Base-by-base conservation (phyloP, 37 sponge, comb jelly and placozoan genomes). In the Halichondria panicea region DNA sequence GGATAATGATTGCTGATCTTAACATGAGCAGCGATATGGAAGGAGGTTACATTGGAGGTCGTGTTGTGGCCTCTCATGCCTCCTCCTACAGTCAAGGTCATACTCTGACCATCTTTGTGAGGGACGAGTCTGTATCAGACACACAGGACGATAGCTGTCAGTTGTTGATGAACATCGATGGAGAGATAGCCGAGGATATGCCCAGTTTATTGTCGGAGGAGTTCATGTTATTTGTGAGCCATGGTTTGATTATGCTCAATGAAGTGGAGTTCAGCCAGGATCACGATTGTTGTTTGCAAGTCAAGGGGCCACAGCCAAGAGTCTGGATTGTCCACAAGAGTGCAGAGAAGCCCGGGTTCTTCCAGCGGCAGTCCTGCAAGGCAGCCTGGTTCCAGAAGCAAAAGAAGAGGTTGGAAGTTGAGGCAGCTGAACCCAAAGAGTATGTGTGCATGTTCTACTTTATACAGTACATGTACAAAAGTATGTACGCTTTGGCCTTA, bases 311-410 rank as follows among this genome's bases (percentile, higher is more conserved):
- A 18, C 61, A 59, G 45, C 48, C 58, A 13, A 67, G 39, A n/a
- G 34, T 79, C 13, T 79, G 80, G 80, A 46, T 79, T 11, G 70
- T 79, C 8, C 68, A 79, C 61, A 69, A 40, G 37, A 30, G 42
- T 42, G 57, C 38, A 11, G 19, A 67, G 24, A 19, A 61, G 7
- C 50, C 33, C 35, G 30, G 24, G 42, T 43, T 44, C 48, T 61
- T 38, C 74, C 12, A 34, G 19, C 39, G 2, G 2, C 66, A 4
- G 15, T 68, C 43, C 18, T 54, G 55, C 42, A 19, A 43, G 13
- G 38, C 38, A 37, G 28, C 35, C 11, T 54, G 56, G 42, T 63
- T 36, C 68, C 66, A 38, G 42, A 66, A 43, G 54, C 19, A 35
- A 70, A 66, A 11, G 28, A 8, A 40, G 63, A 40, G 1, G 22